Evolutionary conservation across 2,113 vertebrate species (phyloP), one percentile per base, ranked within the genome.

Genomic region (Platanista minor): DNA sequence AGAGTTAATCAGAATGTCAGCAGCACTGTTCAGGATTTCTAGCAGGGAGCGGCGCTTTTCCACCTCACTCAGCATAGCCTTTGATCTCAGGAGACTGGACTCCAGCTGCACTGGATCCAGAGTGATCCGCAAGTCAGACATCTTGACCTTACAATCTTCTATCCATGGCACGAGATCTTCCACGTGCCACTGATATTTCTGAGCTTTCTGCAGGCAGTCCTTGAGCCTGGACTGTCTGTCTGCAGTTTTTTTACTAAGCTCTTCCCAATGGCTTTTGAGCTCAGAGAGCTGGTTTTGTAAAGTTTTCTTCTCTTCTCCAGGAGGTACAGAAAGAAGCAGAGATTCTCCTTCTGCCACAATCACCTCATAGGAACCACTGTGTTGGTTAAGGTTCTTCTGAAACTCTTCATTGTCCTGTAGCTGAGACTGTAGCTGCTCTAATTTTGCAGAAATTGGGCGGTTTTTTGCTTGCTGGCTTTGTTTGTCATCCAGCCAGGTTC

Each of bases 361-460:
- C 96, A 99, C 99, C 98, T 99, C 99, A 3, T 99, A 99, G 93
- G 99, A 99, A 27, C 99, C 99, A 5, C 99, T 99, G 97, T 99
- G 99, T 43, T 99, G 99, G 97, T 99, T 99, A 84, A 99, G 98
- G 36, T 97, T 99, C 66, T 99, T 99, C 97, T 99, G 99, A 93
- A 99, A 99, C 93, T 99, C 99, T 21, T 99, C 99, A 12, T 99
- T 99, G 54, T 99, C 99, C 13, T 99, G 98, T 87, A 99, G 98
- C 93, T 99, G 99, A 96, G 98, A 97, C 93, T 99, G 99, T n/a
- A 99, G 90, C 77, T 95, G 98, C 57, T 98, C 99, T 6, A 99
- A 98, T 95, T 98, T 99, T 90, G 99, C 99, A 88, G 99, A 99
- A 82, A 99, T 97, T 0, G 99, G 98, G 72, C 94, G 98, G 98